Conservation (phyloP, 2,888 invertebrate species). For the Polietes domitor region DNA sequence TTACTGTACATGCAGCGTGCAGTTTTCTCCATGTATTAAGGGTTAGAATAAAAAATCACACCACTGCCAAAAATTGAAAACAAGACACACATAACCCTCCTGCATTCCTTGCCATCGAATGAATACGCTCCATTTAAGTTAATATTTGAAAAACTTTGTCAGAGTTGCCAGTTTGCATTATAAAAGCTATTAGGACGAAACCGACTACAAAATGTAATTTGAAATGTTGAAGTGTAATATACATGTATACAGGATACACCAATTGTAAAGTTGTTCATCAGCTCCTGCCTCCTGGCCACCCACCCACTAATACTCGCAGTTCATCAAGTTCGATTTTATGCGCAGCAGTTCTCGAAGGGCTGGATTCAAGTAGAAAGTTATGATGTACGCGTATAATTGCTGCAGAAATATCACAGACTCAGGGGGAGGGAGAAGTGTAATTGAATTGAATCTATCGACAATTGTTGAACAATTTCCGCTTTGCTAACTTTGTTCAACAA, state of each 20-base stretch:
- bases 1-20: too few relatives aligned
- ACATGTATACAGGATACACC: background rate
- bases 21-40: too few relatives aligned
- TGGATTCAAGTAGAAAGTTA: background rate
- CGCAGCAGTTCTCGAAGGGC: background rate
- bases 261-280: slow-evolving; percentile 15
- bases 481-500: slow-evolving; percentile 25
- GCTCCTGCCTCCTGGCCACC: background rate
- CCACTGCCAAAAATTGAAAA: too few relatives aligned
- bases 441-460: slow-evolving; percentile 52
- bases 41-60: too few relatives aligned
- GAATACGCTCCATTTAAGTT: too few relatives aligned
- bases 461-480: slow-evolving; percentile 57
- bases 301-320: background rate
- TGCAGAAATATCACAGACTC: background rate
- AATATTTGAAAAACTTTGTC: too few relatives aligned
- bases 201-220: slow-evolving; percentile 11
- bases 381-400: slow-evolving; percentile 11
- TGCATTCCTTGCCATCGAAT: too few relatives aligned
- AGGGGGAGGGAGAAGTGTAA: background rate
- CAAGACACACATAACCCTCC: too few relatives aligned
- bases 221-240: background rate
- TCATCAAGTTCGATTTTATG: slow-evolving; percentile 12
- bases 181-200: background rate
- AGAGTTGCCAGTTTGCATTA: too few relatives aligned